Evolutionary conservation across 2,888 invertebrate genomes (phyloP).

Genomic region (Augochlorella aurata): DNA sequence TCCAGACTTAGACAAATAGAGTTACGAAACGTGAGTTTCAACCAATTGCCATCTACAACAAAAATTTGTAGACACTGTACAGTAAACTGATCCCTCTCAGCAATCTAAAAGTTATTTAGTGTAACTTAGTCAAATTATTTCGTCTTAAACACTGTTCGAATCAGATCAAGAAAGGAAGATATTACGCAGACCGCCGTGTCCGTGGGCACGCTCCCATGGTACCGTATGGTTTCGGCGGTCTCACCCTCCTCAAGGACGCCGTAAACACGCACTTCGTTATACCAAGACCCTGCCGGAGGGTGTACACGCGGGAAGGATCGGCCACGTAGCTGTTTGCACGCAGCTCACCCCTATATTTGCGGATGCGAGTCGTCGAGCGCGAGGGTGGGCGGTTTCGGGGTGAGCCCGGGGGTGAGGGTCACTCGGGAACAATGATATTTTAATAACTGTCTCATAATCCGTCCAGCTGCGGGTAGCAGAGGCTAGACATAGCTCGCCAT

Average conservation of each 20-base stretch:
- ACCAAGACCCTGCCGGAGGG: constrained; percentile 43
- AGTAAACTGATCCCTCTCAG: too few species aligned
- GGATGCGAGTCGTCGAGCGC: constrained; percentile 21
- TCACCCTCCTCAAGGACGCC: constrained; percentile 39
- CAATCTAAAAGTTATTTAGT: too few species aligned
- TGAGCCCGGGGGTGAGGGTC: constrained; percentile 3
- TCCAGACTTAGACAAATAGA: too few species aligned
- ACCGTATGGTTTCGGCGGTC: not conserved
- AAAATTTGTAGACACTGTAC: too few species aligned
- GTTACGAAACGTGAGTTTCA: too few species aligned
- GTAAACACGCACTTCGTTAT: constrained; percentile 51
- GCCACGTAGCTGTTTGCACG: constrained; percentile 23
- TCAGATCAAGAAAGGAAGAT: not conserved
- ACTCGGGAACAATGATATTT: constrained; percentile 69
- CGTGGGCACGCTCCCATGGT: not conserved
- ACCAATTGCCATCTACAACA: too few species aligned
- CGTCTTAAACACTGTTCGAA: not conserved
- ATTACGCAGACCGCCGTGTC: not conserved
- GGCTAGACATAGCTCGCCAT: not conserved
- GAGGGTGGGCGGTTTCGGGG: constrained; percentile 32
- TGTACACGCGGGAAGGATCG: constrained; percentile 42
- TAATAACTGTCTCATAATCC: constrained; percentile 73
- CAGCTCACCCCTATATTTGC: constrained; percentile 29
- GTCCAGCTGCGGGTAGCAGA: constrained; percentile 16
- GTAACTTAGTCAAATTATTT: not conserved